These are phyloP conservation scores for Lasioglossum lativentre DNA, from an alignment of 2,888 invertebrate genomes.

Conservation along the genomic window DNA sequence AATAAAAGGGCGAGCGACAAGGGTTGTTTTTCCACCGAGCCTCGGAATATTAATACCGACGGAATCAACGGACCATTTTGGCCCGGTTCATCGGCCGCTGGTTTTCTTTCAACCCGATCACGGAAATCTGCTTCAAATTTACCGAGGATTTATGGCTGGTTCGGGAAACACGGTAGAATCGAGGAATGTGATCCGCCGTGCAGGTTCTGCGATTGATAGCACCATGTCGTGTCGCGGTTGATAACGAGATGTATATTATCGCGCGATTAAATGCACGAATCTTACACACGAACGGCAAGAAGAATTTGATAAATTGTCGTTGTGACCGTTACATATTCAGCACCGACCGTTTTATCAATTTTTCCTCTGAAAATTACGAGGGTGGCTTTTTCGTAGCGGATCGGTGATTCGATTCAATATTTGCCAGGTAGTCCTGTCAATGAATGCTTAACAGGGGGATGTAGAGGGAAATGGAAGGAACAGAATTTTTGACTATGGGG, in stretches of 20 bases:
- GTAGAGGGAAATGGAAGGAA: too few relatives aligned
- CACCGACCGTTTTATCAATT: background rate
- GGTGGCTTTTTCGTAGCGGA: background rate
- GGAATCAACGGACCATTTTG: background rate
- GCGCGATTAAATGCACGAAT: background rate
- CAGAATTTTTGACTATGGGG: too few relatives aligned
- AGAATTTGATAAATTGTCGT: background rate
- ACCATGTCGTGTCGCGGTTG: background rate
- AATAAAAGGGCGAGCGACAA: background rate
- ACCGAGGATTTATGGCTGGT: background rate
- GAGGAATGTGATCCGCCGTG: background rate
- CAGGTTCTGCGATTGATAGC: background rate
- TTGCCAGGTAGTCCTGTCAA: too few relatives aligned
- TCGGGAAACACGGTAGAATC: background rate
- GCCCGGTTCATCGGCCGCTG: background rate
- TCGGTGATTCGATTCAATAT: too few relatives aligned
- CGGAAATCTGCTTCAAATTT: constrained; percentile 7
- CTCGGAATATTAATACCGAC: background rate
- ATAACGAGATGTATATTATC: background rate
- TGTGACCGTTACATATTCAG: background rate
- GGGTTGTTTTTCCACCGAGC: background rate
- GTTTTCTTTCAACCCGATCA: background rate
- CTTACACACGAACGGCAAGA: background rate
- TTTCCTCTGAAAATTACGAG: background rate
- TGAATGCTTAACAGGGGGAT: too few relatives aligned